Base-by-base conservation (phyloP, 2,888 invertebrate species). In the Chaetoderma sp. region DNA sequence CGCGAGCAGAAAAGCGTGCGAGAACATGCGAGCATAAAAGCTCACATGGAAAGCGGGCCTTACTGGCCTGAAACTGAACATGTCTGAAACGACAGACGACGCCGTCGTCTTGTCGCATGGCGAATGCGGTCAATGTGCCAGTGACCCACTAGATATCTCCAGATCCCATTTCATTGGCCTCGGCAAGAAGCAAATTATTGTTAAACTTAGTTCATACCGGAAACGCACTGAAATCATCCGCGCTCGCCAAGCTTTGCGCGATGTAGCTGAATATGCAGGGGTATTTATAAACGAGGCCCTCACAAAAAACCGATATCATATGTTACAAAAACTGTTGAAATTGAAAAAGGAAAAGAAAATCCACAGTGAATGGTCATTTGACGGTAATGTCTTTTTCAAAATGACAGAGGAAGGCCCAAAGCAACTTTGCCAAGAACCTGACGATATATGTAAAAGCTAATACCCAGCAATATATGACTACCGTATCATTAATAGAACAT, bases 151-250 rank as follows among this genome's bases (percentile, higher is more conserved):
- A n/a, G 30, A 52, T 33, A 52, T 52, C 21, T 21, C 52, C 16
- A 16, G 52, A 13, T 30, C 52, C 13, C 52, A 52, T n/a, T 52
- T 52, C 23, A 28, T 30, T n/a, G 32, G 52, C 28, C 28, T n/a
- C n/a, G 52, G 32, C 4, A 52, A 28, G 21, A 25, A 52, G 18
- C 52, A 52, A 32, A 52, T 52, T 30, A 28, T 52, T 27, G 52
- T 32, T 2, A 52, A 52, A 32, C 32, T 52, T 30, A 13, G 18
- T 8, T 18, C 52, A 10, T 52, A 52, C n/a, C 52, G 52, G n/a
- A 25, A 52, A 13, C 23, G 52, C 10, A 52, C 8, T 13, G 52
- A 52, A 30, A 32, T 52, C 2, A 52, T 52, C 32, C 32, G 8
- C 18, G 52, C 52, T 3, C 13, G 52, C 10, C 28, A 52, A 8